Evolutionary conservation across 2,888 invertebrate genomes (phyloP).

Genomic region (Lepidocyrtinus sp.): DNA sequence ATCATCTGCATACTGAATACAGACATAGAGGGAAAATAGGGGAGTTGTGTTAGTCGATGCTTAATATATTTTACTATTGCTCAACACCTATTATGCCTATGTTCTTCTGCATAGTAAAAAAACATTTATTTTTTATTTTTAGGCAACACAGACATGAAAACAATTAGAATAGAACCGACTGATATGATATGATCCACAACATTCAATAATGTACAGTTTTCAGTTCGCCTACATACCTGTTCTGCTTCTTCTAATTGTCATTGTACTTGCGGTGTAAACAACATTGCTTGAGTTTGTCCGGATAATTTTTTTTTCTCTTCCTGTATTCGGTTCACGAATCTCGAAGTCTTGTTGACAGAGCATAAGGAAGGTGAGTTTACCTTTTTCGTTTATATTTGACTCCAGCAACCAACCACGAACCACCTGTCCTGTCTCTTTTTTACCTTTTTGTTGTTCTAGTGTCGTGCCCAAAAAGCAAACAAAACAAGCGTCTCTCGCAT

Average conservation of each 20-base stretch:
- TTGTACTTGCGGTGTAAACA: not conserved
- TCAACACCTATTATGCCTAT: not conserved
- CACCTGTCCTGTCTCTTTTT: not conserved
- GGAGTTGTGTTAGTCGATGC: not conserved
- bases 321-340: not conserved
- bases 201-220: not conserved
- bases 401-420: not conserved
- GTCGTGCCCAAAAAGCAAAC: not conserved
- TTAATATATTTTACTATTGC: slow-evolving; percentile 24
- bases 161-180: slow-evolving; percentile 33
- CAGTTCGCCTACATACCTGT: not conserved
- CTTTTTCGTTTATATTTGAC: not conserved
- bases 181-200: slow-evolving; percentile 11
- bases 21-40: not conserved
- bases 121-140: not conserved
- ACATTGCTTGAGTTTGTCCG: not conserved
- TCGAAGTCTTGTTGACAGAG: not conserved
- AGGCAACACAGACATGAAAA: slow-evolving; percentile 18
- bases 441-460: not conserved
- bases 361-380: not conserved
- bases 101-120: not conserved
- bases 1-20: not conserved
- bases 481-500: not conserved
- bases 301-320: not conserved
- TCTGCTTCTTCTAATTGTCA: not conserved